Evolutionary conservation across 1,140 invertebrate species (phyloP), one percentile per base, ranked within the genome.

Genomic region (Trichomalopsis sarcophagae): DNA sequence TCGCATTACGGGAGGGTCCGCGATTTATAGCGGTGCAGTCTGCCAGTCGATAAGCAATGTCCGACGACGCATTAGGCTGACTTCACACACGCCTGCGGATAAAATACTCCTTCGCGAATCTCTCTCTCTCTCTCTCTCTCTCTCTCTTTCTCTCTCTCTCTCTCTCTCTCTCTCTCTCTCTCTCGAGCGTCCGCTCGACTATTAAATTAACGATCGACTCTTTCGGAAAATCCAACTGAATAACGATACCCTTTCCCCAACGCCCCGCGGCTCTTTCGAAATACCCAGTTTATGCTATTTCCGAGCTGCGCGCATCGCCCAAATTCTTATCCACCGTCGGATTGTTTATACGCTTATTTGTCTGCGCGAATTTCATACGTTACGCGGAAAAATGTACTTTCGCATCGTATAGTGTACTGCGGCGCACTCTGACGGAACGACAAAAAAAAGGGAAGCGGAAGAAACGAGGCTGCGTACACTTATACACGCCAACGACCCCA

Each of bases 41-140:
- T 90, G 88, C 87, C 88, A 89, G 89, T 89, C 89, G 89, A 89
- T 89, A 89, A 89, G 88, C 87, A 89, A 88, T 88, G 89, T 88
- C 88, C 87, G 87, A 87, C 86, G 79, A 87, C 78, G 86, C 87
- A 87, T 89, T 89, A 89, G 88, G 86, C 86, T 84, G 81, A 87
- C 82, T 87, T 88, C 86, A 86, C 82, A 87, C 85, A 87, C 86
- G 84, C 68, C 79, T 87, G 86, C 87, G 84, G 50, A 55, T 55
- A 55, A 55, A 55, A 55, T 55, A 55, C 87, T 87, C 87, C 82
- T 83, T 84, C 87, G 82, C 76, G 77, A 36, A 36, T 36, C 77
- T 75, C 17, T 36, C 36, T 4, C 55, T 30, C 47, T 27, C 14
- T 55, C 4, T 17, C 13, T 14, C 33, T 66, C 14, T 2, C 36